Evolutionary conservation across 2,797 vertebrate species (phyloP).

Genomic region (Periophthalmus magnuspinnatus): DNA sequence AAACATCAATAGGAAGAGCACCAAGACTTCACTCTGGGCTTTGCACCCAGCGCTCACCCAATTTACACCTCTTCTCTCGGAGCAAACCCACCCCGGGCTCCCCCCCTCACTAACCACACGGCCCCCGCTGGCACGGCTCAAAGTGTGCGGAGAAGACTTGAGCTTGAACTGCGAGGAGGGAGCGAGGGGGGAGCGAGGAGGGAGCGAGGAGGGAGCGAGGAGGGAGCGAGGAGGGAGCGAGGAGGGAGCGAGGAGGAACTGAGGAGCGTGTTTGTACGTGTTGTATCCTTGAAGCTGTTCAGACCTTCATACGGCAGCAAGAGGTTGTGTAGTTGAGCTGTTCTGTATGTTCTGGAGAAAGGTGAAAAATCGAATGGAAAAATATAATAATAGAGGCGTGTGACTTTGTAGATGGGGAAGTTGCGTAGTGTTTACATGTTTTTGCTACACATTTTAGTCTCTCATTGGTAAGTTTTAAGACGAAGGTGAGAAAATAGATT

Average conservation of each 20-base stretch:
- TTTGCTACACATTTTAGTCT: not conserved
- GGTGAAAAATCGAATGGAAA: not conserved
- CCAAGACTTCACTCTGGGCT: slow-evolving; percentile 62
- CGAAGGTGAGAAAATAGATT: not conserved
- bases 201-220: no score
- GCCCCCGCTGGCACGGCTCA: slow-evolving; percentile 59
- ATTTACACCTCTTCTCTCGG: slow-evolving; percentile 79
- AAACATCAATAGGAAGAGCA: slow-evolving; percentile 61
- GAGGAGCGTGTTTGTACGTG: slow-evolving; percentile 24
- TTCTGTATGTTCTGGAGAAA: slow-evolving; percentile 4
- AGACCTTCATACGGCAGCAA: slow-evolving; percentile 35
- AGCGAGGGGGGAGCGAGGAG: slow-evolving; percentile 20
- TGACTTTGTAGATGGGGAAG: not conserved
- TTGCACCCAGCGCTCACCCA: slow-evolving; percentile 77
- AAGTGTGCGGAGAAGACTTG: slow-evolving; percentile 26
- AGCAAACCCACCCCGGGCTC: slow-evolving; percentile 68
- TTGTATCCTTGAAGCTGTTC: slow-evolving; percentile 38
- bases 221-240: no score
- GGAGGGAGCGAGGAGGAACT: no score
- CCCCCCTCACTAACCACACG: slow-evolving; percentile 72
- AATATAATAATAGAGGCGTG: not conserved
- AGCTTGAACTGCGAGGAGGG: slow-evolving; percentile 20
- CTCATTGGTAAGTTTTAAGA: not conserved
- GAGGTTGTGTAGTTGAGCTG: slow-evolving; percentile 23
- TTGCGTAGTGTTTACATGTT: not conserved